phyloP scores from a whole-genome alignment of 2,113 vertebrate species.

The Chaetodon trifascialis region DNA sequence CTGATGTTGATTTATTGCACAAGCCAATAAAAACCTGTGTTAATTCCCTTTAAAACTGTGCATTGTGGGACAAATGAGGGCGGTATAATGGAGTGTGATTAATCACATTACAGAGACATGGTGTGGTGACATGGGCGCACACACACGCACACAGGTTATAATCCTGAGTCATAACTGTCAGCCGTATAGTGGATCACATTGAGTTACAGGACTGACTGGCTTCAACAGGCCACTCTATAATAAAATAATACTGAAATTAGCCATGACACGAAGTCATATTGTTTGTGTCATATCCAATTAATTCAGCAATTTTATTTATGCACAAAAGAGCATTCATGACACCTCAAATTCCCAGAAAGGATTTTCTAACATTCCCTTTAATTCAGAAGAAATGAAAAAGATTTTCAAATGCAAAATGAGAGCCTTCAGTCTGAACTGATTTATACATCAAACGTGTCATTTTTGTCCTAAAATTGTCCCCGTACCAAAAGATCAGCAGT shows the following conservation, averaged over 20 bases:
- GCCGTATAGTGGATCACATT: slow-evolving; percentile 26
- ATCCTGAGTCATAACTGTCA: slow-evolving; percentile 73
- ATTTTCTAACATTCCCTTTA: slow-evolving; percentile 17
- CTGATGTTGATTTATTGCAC: slow-evolving; percentile 67
- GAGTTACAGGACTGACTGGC: slow-evolving; percentile 54
- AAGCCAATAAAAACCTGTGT: slow-evolving; percentile 65
- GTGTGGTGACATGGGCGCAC: slow-evolving; percentile 40
- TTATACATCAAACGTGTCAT: background rate
- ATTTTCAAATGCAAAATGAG: background rate
- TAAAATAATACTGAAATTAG: slow-evolving; percentile 39
- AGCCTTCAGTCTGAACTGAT: background rate
- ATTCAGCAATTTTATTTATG: slow-evolving; percentile 17
- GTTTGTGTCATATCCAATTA: slow-evolving; percentile 25
- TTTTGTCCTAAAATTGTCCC: background rate
- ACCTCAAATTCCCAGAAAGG: background rate
- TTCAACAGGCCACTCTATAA: slow-evolving; percentile 37
- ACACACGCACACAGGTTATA: slow-evolving; percentile 66
- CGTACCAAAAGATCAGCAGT: background rate
- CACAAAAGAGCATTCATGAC: background rate
- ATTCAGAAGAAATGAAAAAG: background rate
- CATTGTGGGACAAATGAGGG: slow-evolving; percentile 71
- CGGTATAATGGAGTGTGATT: slow-evolving; percentile 69
- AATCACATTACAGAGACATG: slow-evolving; percentile 79
- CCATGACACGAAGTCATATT: slow-evolving; percentile 4
- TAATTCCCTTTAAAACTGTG: slow-evolving; percentile 71